phyloP scores from a whole-genome alignment of 1,140 invertebrate genomes.

The Hirudo medicinalis region DNA sequence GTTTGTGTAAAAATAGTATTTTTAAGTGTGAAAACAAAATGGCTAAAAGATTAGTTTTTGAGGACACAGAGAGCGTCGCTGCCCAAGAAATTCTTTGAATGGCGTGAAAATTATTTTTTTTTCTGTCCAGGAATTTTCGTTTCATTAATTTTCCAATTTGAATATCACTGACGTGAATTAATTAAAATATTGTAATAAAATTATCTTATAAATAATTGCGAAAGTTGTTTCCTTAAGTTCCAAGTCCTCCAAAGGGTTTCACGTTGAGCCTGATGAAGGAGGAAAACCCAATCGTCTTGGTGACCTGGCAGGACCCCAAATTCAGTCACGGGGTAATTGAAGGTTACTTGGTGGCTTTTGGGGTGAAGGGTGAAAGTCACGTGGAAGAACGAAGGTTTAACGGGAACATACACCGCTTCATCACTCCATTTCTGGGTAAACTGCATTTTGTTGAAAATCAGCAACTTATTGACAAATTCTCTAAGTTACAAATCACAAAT shows the following conservation, averaged over 20 bases:
- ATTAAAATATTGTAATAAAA: constrained; percentile 21
- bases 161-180: neutral
- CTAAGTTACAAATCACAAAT: neutral
- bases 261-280: constrained; percentile 43
- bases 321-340: constrained; percentile 73
- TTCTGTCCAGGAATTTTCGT: no score
- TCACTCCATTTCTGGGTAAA: constrained; percentile 48
- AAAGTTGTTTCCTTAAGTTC: constrained; percentile 46
- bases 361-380: constrained; percentile 55
- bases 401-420: constrained; percentile 45
- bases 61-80: no score
- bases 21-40: no score
- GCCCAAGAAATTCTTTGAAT: no score
- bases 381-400: constrained; percentile 53
- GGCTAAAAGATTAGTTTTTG: no score
- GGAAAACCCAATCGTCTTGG: constrained; percentile 60
- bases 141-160: no score
- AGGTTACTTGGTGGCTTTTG: constrained; percentile 72
- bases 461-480: neutral
- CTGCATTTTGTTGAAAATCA: constrained; percentile 10
- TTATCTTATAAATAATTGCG: neutral
- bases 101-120: no score
- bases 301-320: constrained; percentile 75
- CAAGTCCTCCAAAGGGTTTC: constrained; percentile 33
- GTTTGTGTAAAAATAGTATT: no score